Percentiles rank a stretch among this genome's conserved stretches.
These are phyloP conservation scores for Kryptolebias ocellatus DNA, from an alignment of 2,797 vertebrate species.

Conservation along the genomic window DNA sequence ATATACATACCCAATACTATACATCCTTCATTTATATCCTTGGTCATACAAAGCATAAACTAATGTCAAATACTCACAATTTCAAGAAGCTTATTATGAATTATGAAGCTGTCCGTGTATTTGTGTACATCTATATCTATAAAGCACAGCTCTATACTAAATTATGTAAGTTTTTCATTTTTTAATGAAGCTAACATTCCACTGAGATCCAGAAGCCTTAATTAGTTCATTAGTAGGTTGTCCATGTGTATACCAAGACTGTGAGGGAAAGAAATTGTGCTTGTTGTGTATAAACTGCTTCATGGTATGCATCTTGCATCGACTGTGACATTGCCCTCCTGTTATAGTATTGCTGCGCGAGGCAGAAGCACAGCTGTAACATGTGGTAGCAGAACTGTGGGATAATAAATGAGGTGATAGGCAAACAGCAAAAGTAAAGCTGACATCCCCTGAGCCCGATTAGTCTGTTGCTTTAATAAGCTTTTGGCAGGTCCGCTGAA, in stretches of 20 bases:
- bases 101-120: slow-evolving; percentile 27
- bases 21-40: slow-evolving; percentile 31
- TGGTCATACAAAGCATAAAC: slow-evolving; percentile 9
- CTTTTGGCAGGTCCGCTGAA: slow-evolving; percentile 30
- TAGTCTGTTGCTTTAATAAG: slow-evolving; percentile 50
- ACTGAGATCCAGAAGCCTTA: slow-evolving; percentile 23
- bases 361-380: slow-evolving; percentile 44
- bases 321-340: neutral
- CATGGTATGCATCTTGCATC: neutral
- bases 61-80: slow-evolving; percentile 31
- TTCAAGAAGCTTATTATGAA: slow-evolving; percentile 53
- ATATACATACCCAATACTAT: neutral
- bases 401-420: slow-evolving; percentile 64
- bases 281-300: slow-evolving; percentile 23
- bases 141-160: slow-evolving; percentile 10
- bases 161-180: slow-evolving; percentile 59
- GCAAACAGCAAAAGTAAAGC: slow-evolving; percentile 54
- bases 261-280: neutral
- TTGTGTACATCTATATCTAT: slow-evolving; percentile 33
- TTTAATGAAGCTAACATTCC: slow-evolving; percentile 42
- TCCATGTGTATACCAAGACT: slow-evolving; percentile 8
- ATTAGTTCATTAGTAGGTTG: slow-evolving; percentile 18
- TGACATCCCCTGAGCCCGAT: slow-evolving; percentile 56
- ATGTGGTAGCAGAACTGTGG: slow-evolving; percentile 33
- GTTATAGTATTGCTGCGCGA: slow-evolving; percentile 15